A percentile compares a stretch with the other conserved stretches of the same genome.
These are phyloP conservation scores for Astropecten irregularis DNA, from an alignment of 53 echinoderm and acorn worm genomes.

Conservation along the genomic window DNA sequence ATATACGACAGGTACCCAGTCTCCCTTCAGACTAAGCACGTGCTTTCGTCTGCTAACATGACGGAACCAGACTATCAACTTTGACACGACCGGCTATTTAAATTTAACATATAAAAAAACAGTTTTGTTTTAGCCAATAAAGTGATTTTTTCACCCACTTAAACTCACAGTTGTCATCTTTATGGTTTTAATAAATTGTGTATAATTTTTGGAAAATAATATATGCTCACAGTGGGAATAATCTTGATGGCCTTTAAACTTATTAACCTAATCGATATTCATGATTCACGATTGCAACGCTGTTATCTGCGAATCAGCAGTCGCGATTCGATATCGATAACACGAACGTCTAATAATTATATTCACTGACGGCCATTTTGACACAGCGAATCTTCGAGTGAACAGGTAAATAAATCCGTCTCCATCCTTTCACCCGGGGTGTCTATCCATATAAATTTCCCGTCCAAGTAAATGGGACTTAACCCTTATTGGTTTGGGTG, in stretches of 20 bases:
- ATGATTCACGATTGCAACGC: neutral
- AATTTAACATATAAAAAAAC: too few species aligned
- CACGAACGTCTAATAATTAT: neutral
- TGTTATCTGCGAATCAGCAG: neutral
- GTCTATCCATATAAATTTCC: neutral
- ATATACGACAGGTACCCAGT: neutral
- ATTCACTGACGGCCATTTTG: conserved; percentile 61
- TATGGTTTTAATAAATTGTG: too few species aligned
- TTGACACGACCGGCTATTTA: conserved; percentile 20
- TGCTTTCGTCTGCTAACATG: neutral
- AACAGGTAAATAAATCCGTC: conserved; percentile 44
- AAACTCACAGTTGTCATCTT: neutral
- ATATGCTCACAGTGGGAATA: too few species aligned
- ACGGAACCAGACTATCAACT: conserved; percentile 22
- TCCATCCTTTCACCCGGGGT: neutral
- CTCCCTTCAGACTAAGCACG: neutral
- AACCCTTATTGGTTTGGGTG: neutral
- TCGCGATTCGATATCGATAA: conserved; percentile 40
- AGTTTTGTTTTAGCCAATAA: too few species aligned
- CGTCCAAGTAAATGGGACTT: neutral
- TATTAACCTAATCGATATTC: conserved; percentile 65
- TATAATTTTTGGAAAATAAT: too few species aligned
- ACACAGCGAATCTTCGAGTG: conserved; percentile 52
- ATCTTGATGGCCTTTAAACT: conserved; percentile 57
- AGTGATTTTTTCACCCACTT: neutral